A percentile compares a stretch with the other conserved stretches of the same genome.
phyloP scores from a whole-genome alignment of 2,113 vertebrate species.

The Tor tambroides region DNA sequence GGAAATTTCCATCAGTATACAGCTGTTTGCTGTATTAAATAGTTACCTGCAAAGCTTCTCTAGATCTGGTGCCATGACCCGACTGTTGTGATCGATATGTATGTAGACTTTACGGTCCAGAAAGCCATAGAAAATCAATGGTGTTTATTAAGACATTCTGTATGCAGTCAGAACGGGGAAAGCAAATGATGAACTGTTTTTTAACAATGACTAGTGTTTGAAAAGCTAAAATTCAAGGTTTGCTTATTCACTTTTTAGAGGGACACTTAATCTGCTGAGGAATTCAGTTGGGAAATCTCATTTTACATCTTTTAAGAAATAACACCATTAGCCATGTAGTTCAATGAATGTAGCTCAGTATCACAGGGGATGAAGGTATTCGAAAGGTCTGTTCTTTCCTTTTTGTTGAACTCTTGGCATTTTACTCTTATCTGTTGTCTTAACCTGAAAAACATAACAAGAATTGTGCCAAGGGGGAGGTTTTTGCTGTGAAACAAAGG shows the following conservation, averaged over 20 bases:
- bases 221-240: slow-evolving; percentile 5
- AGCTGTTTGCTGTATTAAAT: slow-evolving; percentile 5
- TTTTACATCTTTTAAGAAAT: slow-evolving; percentile 50
- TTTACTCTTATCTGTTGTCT: slow-evolving; percentile 5
- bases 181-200: slow-evolving; percentile 21
- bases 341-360: not conserved
- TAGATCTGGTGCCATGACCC: slow-evolving; percentile 30
- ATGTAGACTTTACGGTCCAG: slow-evolving; percentile 2
- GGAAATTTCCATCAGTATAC: slow-evolving; percentile 34
- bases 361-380: not conserved
- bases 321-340: not conserved
- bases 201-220: not conserved
- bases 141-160: slow-evolving; percentile 44
- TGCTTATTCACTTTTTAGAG: slow-evolving; percentile 1
- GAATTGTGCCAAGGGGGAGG: not conserved
- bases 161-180: slow-evolving; percentile 10
- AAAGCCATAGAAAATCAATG: slow-evolving; percentile 30
- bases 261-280: slow-evolving; percentile 29
- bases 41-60: not conserved
- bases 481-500: slow-evolving; percentile 22
- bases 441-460: not conserved
- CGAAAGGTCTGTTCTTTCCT: slow-evolving; percentile 6
- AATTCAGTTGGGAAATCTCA: slow-evolving; percentile 50
- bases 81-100: slow-evolving; percentile 39
- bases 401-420: not conserved